Base-by-base conservation (phyloP, 2,888 invertebrate genomes). In the Saturnia pavonia region DNA sequence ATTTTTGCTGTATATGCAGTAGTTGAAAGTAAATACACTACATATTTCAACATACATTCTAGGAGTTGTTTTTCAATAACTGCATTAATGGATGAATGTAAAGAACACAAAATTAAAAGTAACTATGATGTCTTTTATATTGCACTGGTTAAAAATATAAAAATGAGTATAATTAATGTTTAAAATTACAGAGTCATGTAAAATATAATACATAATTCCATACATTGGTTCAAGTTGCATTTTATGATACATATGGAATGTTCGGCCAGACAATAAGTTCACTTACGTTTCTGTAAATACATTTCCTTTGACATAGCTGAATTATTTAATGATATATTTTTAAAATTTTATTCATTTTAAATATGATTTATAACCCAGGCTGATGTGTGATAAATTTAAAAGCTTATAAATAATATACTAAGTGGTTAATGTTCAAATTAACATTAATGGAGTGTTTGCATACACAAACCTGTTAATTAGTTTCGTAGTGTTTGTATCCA, bases 251-350 rank as follows among this genome's bases (percentile, higher is more conserved):
- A 8, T 57, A 65, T 40, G 40, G 40, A 19, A 12, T 40, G 19
- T 40, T n/a, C 19, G 40, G 65, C n/a, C 65, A 60, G 57, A 60
- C 25, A 65, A 25, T 65, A 40, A 40, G 67, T 40, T 73, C 25
- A 70, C 71, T 66, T 73, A n/a, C 51, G 68, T 73, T 70, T 65
- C 45, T 72, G 70, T 73, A 73, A 72, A 70, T 73, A 70, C 68
- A 57, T 73, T 65, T 72, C 69, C 69, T 72, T 73, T 72, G 72
- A 73, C 73, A 72, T 63, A 63, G 19, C 22, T 67, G n/a, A 63
- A 63, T 65, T n/a, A 65, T 40, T n/a, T 63, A 65, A 65, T 34
- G 7, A 1, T 65, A 40, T n/a, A 65, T 40, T 65, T 65, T 19
- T 11, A 65, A 65, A 65, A 65, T 65, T 65, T 65, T 65, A 8